Conservation (phyloP, 2,797 vertebrate genomes). For the Microctenopoma stevenorrisi region DNA sequence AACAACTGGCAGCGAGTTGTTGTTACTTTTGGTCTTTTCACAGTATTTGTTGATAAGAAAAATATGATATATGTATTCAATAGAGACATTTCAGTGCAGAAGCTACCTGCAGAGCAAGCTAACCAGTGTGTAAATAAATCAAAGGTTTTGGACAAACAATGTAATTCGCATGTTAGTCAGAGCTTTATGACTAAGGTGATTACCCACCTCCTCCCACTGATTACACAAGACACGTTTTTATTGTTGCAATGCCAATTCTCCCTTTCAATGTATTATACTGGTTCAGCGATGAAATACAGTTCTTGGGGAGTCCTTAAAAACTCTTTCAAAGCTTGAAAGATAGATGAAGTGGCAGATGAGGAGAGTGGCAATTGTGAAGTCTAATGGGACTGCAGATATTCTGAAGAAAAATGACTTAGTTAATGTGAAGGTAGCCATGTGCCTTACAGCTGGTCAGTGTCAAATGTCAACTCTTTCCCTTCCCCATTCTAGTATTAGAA, state of each 20-base stretch:
- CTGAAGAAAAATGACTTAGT: conserved; percentile 6
- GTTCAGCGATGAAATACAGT: not conserved
- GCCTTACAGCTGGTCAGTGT: conserved; percentile 34
- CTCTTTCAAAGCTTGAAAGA: not conserved
- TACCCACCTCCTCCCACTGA: not conserved
- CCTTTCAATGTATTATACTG: not conserved
- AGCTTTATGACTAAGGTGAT: conserved; percentile 12
- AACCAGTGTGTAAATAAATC: conserved; percentile 23
- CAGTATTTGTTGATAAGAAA: not conserved
- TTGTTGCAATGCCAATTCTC: not conserved
- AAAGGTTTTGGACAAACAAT: conserved; percentile 21
- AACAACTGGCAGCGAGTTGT: not conserved
- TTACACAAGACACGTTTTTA: not conserved
- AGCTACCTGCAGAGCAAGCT: not conserved
- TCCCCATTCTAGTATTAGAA: conserved; percentile 7
- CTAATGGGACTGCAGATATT: not conserved
- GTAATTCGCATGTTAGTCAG: conserved; percentile 10
- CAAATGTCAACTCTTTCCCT: conserved; percentile 28
- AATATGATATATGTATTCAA: not conserved
- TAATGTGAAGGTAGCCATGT: not conserved
- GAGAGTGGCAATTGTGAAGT: conserved; percentile 7
- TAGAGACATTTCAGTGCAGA: not conserved
- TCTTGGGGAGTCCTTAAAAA: not conserved
- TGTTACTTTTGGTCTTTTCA: not conserved
- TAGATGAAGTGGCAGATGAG: not conserved